phyloP scores from a whole-genome alignment of 2,888 invertebrate species.

The Polydesmus complanatus region DNA sequence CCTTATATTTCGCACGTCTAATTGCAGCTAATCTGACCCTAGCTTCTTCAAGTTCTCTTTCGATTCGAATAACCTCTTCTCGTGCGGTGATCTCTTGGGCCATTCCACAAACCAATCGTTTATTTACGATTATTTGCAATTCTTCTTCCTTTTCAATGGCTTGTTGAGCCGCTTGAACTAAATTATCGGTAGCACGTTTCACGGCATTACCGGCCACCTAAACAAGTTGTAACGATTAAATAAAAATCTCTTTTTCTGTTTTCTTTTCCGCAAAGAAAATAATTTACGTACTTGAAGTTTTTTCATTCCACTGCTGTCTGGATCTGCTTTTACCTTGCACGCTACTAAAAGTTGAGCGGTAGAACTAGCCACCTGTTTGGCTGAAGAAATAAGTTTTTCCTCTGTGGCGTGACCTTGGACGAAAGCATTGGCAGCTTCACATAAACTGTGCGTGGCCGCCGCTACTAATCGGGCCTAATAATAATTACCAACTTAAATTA shows the following conservation, averaged over 20 bases:
- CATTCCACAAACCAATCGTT: conserved; percentile 89
- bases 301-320: conserved; percentile 82
- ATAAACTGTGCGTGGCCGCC: conserved; percentile 91
- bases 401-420: conserved; percentile 85
- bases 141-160: conserved; percentile 86
- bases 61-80: conserved; percentile 69
- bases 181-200: conserved; percentile 91
- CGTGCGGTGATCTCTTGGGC: conserved; percentile 84
- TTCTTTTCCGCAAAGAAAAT: not conserved
- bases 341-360: conserved; percentile 96
- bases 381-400: conserved; percentile 90
- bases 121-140: conserved; percentile 73
- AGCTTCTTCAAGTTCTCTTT: conserved; percentile 84
- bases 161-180: conserved; percentile 86
- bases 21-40: conserved; percentile 77
- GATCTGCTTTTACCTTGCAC: conserved; percentile 97
- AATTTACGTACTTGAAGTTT: conserved; percentile 47
- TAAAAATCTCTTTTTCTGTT: not conserved
- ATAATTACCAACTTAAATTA: not conserved
- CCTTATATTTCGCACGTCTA: conserved; percentile 70
- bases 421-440: conserved; percentile 93
- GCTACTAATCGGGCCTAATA: conserved; percentile 72
- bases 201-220: conserved; percentile 92
- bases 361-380: conserved; percentile 77
- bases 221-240: not conserved